Evolutionary conservation across 2,888 invertebrate species (phyloP), one percentile per base, ranked within the genome.

Genomic region (Tethea ocularis): DNA sequence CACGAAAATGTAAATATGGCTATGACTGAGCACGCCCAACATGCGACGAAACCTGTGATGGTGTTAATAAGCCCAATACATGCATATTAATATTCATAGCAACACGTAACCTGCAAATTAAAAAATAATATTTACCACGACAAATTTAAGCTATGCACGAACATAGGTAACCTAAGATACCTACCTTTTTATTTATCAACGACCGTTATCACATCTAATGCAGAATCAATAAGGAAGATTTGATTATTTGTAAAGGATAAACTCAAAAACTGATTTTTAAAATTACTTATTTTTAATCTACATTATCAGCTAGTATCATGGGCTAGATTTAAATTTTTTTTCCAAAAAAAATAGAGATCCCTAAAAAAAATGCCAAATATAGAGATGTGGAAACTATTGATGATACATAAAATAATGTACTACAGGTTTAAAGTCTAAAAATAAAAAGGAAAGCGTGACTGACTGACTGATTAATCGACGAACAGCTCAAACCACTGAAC

Each of bases 1-100:
- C 83, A 84, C 82, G 82, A 80, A n/a, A 84, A 87, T 83, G 84
- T 87, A 86, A 88, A 88, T 88, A 85, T 69, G 75, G 69, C 68
- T 78, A 86, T 85, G 87, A 80, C 74, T 77, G 78, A 84, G 81
- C 88, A 87, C 88, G 84, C 82, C 83, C 80, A 73, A 78, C 82
- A 83, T 80, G 83, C 83, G 75, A 46, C 79, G 74, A 82, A 87
- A 88, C 83, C 84, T 82, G 72, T 64, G 71, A 78, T 82, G 72
- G 69, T 81, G 82, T 80, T 83, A 83, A 86, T 80, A 85, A 83
- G 82, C 82, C 77, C 66, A 65, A 74, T 70, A 81, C 80, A 86
- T 85, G 80, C 84, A 85, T 83, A 87, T 87, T 86, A 81, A 87
- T 85, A 84, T 82, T 82, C 75, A 81, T 82, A 78, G 83, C 77